Evolutionary conservation across 2,888 invertebrate genomes (phyloP).

Genomic region (Esperia sulphurella): DNA sequence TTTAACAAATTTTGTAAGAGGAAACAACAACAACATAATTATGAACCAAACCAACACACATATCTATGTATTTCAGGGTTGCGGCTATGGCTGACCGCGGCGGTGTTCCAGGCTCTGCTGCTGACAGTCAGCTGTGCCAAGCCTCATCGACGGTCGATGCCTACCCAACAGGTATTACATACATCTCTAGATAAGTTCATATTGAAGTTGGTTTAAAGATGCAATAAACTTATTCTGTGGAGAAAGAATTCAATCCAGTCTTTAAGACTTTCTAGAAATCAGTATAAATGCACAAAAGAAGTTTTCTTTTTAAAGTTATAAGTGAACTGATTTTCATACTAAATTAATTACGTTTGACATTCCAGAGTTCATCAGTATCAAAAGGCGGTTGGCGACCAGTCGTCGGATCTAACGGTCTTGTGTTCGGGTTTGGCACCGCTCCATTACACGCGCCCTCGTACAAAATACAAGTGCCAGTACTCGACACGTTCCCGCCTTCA

Average conservation of each 20-base stretch:
- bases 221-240: no score
- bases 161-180: constrained; percentile 44
- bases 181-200: neutral
- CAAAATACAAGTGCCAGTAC: constrained; percentile 54
- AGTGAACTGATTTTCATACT: no score
- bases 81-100: constrained; percentile 49
- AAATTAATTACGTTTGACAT: constrained; percentile 14
- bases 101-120: constrained; percentile 42
- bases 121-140: constrained; percentile 36
- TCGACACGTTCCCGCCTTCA: constrained; percentile 59
- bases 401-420: constrained; percentile 60
- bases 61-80: neutral
- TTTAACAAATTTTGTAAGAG: no score
- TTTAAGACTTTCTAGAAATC: no score
- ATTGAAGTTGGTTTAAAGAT: no score
- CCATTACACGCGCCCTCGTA: constrained; percentile 59
- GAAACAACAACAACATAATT: no score
- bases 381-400: constrained; percentile 83
- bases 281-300: no score
- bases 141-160: constrained; percentile 56
- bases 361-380: constrained; percentile 69
- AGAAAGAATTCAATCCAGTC: no score
- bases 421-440: constrained; percentile 53
- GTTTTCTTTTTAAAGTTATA: no score
- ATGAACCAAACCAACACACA: no score